phyloP scores from a whole-genome alignment of 1,140 invertebrate species.

The Rhopalosiphum maidis region DNA sequence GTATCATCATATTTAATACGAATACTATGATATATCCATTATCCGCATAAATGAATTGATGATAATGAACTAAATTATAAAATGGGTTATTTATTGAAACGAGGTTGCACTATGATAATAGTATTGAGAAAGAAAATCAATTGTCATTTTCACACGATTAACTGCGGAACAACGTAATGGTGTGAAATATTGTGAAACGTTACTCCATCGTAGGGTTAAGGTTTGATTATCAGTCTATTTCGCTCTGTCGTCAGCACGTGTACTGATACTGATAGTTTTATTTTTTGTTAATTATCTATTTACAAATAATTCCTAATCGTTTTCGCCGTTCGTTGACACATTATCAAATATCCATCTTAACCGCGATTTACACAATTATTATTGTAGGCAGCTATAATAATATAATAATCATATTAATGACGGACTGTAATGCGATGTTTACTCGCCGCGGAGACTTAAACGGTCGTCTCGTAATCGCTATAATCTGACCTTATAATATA shows the following conservation, averaged over 20 bases:
- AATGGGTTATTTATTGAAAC: slow-evolving; percentile 29
- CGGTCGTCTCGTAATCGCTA: background rate
- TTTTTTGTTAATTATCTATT: slow-evolving; percentile 9
- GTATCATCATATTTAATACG: background rate
- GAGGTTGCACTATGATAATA: slow-evolving; percentile 7
- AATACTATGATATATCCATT: background rate
- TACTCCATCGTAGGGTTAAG: slow-evolving; percentile 21
- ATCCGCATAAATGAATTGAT: background rate
- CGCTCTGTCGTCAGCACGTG: background rate
- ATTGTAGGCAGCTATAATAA: background rate
- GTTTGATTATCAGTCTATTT: background rate
- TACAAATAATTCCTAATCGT: slow-evolving; percentile 4
- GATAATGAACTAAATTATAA: slow-evolving; percentile 12
- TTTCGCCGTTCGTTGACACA: background rate
- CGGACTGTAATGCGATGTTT: background rate
- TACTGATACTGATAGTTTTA: background rate
- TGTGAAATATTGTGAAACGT: slow-evolving; percentile 42
- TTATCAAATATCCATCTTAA: background rate
- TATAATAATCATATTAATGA: background rate
- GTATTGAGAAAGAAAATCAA: slow-evolving; percentile 43
- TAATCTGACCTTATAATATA: background rate
- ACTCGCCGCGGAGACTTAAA: background rate
- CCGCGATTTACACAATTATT: background rate
- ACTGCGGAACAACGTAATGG: slow-evolving; percentile 37
- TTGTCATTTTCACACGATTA: slow-evolving; percentile 53